Base-by-base conservation (phyloP, 2,888 invertebrate species). In the Hirudinaria manillensis region DNA sequence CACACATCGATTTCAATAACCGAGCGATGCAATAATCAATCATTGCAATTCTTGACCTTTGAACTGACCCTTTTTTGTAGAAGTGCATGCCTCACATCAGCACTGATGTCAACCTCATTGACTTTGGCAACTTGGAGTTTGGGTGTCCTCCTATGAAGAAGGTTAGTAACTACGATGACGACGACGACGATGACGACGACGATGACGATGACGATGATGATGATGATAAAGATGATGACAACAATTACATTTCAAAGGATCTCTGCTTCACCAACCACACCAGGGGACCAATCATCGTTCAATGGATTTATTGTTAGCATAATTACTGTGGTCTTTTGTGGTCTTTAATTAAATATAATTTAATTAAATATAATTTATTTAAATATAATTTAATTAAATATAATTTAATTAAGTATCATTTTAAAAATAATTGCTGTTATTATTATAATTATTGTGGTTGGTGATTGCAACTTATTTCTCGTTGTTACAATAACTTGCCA, bases 221-320 rank as follows among this genome's bases (percentile, higher is more conserved):
- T 16, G 29, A 13, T 53, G 21, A 21, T 53, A 53, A 21, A 3
- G 29, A n/a, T 19, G 29, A n/a, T 68, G 34, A 34, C 29, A 16
- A 34, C 19, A 16, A 1, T 36, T 61, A 24, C n/a, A 7, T 29
- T 61, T 19, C 24, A 61, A 4, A 83, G 82, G 79, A 78, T 53
- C 77, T 83, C 13, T 82, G 80, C 70, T 74, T 84, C 32, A 85
- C 84, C 34, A 85, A 85, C 75, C 84, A 84, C 77, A 85, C 85
- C 0, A 81, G 81, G 72, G 85, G 85, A 7, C 84, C 84, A 77
- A 80, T 85, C 38, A 82, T 82, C 6, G 81, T 83, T 0, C 82
- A 82, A 75, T 85, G 84, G 84, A 83, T 80, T 71, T 81, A 81
- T 77, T 81, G 83, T 84, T 78, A 80, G 79, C 76, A 16, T 27